Evolutionary conservation across 2,888 invertebrate genomes (phyloP).

Genomic region (Pediacus dermestoides): DNA sequence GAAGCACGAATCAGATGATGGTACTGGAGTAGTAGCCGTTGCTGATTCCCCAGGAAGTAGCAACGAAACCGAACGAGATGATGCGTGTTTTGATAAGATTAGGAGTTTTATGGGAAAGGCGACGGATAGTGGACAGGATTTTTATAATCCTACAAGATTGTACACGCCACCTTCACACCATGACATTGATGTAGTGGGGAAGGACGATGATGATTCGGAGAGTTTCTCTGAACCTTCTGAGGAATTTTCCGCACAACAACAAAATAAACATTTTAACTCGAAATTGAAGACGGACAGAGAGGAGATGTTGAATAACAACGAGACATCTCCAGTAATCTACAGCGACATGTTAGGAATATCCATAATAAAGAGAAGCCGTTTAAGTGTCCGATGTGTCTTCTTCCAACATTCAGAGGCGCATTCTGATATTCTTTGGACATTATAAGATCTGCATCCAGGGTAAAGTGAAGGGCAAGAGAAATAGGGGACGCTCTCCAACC

Average conservation of each 20-base stretch:
- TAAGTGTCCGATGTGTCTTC: slow-evolving; percentile 88
- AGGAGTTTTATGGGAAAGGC: slow-evolving; percentile 86
- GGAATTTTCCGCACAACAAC: too few species aligned
- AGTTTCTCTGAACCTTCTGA: slow-evolving; percentile 41
- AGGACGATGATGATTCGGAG: slow-evolving; percentile 52
- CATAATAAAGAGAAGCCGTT: slow-evolving; percentile 98
- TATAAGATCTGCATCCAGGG: too few species aligned
- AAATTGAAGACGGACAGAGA: too few species aligned
- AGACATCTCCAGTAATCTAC: slow-evolving; percentile 95
- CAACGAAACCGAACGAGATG: slow-evolving; percentile 78
- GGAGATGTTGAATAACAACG: too few species aligned
- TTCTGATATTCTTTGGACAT: too few species aligned
- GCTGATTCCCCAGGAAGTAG: slow-evolving; percentile 78
- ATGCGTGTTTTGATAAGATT: slow-evolving; percentile 83
- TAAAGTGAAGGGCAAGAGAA: too few species aligned
- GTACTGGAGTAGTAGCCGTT: slow-evolving; percentile 60
- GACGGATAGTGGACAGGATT: slow-evolving; percentile 46
- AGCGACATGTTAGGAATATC: slow-evolving; percentile 95
- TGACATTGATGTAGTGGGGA: slow-evolving; percentile 52
- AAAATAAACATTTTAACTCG: too few species aligned
- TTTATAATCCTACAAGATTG: slow-evolving; percentile 49
- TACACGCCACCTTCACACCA: slow-evolving; percentile 49
- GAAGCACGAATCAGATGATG: slow-evolving; percentile 92
- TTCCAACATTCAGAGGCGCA: too few species aligned
- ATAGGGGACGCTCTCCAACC: too few species aligned